Evolutionary conservation across 2,888 invertebrate species (phyloP).

Genomic region (Cataglyphis livida): DNA sequence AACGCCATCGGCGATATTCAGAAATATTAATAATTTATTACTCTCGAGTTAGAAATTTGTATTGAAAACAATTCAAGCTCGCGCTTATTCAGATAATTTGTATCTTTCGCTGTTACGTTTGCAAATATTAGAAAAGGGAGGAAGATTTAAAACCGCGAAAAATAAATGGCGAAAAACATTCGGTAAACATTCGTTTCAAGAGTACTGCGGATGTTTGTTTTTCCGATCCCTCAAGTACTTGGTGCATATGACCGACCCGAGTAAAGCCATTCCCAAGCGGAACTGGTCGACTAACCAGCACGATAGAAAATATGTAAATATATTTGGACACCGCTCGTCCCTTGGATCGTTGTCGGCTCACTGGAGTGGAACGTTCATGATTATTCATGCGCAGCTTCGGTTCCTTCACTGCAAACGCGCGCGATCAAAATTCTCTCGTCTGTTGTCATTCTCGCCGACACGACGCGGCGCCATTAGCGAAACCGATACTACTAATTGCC

Average conservation of each 20-base stretch:
- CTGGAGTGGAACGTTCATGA: constrained; percentile 56
- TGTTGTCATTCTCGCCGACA: constrained; percentile 25
- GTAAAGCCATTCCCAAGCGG: constrained; percentile 32
- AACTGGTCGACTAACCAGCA: constrained; percentile 31
- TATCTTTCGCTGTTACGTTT: neutral
- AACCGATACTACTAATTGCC: constrained; percentile 54
- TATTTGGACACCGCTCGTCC: constrained; percentile 16
- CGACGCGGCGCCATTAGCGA: constrained; percentile 38
- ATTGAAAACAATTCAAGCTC: neutral
- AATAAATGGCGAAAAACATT: neutral
- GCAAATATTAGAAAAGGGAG: neutral
- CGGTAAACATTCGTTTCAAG: constrained; percentile 7
- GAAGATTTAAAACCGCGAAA: neutral
- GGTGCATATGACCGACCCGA: constrained; percentile 9
- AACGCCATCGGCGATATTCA: neutral
- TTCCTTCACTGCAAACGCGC: constrained; percentile 33
- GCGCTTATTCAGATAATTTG: neutral
- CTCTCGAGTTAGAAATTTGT: neutral
- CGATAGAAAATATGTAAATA: constrained; percentile 56
- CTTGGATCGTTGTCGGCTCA: constrained; percentile 34
- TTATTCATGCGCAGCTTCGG: constrained; percentile 63
- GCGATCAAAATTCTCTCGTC: constrained; percentile 57
- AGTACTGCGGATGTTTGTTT: constrained; percentile 27
- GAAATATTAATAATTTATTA: constrained; percentile 18
- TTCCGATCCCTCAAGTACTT: constrained; percentile 37